Conservation (phyloP, 1,140 invertebrate genomes). For the Aphelinus certus region DNA sequence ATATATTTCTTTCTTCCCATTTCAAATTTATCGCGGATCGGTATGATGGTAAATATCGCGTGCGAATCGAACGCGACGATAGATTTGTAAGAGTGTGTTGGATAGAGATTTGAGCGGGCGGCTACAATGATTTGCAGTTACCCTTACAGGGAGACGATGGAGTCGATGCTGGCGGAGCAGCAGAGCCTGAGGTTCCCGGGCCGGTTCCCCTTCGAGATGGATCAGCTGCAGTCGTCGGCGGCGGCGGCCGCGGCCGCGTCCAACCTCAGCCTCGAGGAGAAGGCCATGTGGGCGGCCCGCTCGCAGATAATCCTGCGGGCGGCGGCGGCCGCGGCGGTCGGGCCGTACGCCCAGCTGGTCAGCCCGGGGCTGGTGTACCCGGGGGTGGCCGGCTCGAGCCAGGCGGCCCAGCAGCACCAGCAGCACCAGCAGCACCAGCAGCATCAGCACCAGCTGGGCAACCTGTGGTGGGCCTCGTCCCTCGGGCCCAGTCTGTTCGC, state of each 20-base stretch:
- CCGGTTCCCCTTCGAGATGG: constrained; percentile 76
- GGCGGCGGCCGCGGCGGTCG: constrained; percentile 70
- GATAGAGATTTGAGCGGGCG: not conserved
- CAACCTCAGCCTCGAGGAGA: constrained; percentile 79
- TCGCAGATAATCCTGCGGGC: constrained; percentile 75
- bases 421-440: constrained; percentile 54
- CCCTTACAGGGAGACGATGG: constrained; percentile 81
- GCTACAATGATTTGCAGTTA: constrained; percentile 54
- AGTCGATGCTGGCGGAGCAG: constrained; percentile 82
- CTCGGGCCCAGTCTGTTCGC: constrained; percentile 62
- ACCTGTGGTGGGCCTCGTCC: constrained; percentile 64
- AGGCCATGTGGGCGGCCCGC: constrained; percentile 75
- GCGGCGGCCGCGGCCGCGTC: constrained; percentile 67
- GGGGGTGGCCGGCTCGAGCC: constrained; percentile 52
- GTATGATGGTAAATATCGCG: no score
- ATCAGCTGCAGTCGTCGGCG: constrained; percentile 68
- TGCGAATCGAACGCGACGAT: no score
- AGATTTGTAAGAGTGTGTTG: no score
- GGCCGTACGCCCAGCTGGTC: constrained; percentile 67
- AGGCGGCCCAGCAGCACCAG: constrained; percentile 54
- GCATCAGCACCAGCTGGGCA: constrained; percentile 54
- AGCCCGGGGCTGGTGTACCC: constrained; percentile 63
- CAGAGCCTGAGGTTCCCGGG: constrained; percentile 78
- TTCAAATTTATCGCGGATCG: no score
- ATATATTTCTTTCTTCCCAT: no score